A percentile compares a stretch with the other conserved stretches of the same genome.
Conservation (phyloP, 1,140 invertebrate species). For the Tetragnatha versicolor region DNA sequence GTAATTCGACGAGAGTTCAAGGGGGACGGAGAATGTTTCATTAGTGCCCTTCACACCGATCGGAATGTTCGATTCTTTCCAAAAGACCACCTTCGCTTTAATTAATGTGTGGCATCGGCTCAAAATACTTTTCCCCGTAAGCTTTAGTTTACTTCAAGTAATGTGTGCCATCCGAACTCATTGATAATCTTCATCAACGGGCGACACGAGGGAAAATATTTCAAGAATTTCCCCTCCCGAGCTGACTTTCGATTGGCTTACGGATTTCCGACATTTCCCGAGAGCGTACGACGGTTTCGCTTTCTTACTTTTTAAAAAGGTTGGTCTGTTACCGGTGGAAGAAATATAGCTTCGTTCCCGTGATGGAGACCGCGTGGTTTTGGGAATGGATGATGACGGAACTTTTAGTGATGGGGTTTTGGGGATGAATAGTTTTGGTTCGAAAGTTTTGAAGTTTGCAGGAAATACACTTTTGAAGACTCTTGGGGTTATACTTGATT, state of each 20-base stretch:
- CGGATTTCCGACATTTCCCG: not conserved
- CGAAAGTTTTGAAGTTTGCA: too few species aligned
- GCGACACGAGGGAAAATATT: conserved; percentile 21
- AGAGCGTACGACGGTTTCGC: not conserved
- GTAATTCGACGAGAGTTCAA: not conserved
- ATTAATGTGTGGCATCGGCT: conserved; percentile 44
- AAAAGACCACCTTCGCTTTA: conserved; percentile 35
- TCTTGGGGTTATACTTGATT: too few species aligned
- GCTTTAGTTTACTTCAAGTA: conserved; percentile 48
- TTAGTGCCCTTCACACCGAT: conserved; percentile 14
- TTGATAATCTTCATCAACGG: conserved; percentile 49
- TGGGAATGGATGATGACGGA: too few species aligned
- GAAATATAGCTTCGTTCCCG: too few species aligned
- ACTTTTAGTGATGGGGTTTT: too few species aligned
- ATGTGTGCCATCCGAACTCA: conserved; percentile 23
- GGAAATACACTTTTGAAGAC: too few species aligned
- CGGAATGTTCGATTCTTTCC: conserved; percentile 49
- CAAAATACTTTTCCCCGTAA: conserved; percentile 35
- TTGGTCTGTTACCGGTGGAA: too few species aligned
- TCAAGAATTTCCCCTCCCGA: conserved; percentile 23
- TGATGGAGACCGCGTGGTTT: too few species aligned
- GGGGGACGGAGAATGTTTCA: conserved; percentile 34
- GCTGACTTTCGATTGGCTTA: conserved; percentile 37
- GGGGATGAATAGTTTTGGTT: too few species aligned
- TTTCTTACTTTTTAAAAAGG: too few species aligned